Evolutionary conservation across 2,888 invertebrate genomes (phyloP), one percentile per base, ranked within the genome.

Genomic region (Himalopsyche tibetana): DNA sequence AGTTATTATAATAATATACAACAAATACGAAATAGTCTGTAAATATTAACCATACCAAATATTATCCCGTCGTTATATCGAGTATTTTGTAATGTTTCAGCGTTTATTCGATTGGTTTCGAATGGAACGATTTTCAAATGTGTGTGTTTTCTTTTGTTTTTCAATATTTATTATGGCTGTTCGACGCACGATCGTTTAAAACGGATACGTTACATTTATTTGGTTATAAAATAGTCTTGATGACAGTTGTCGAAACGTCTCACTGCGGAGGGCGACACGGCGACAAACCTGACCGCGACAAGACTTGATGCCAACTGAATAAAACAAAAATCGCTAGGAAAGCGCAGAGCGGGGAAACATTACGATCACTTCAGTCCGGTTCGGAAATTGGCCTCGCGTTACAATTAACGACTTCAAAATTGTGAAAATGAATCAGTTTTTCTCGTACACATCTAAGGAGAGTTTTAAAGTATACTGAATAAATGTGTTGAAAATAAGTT

Each of bases 281-380:
- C 19, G 82, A 79, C 87, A 84, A 87, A 87, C 87, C 85, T 85
- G 19, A 85, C 85, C 87, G 83, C 82, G 83, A 83, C 36, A 84
- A 82, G 82, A 17, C 55, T 82, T 83, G 83, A 83, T 87, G 85
- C 87, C 87, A 87, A 87, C 87, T 87, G 87, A 87, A 87, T 81
- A 80, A 83, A 85, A 80, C 83, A 55, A 87, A 87, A 87, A 55
- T 84, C 81, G 51, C 80, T 11, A 63, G 36, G 55, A 28, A 63
- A 17, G 79, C 36, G 81, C 74, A n/a, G 84, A 51, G 28, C 28
- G 84, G 42, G 80, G 80, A 63, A 63, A 63, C 9, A 28, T 63
- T 63, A 63, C 28, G 6, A 63, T 63, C 63, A 63, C 63, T 63
- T 63, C 63, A 28, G 63, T 63, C 63, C 63, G 28, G 63, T 63